These are phyloP conservation scores for Hydractinia symbiolongicarpus DNA, from an alignment of 30 jellyfish, hydroid and myxozoan genomes.

Conservation along the genomic window DNA sequence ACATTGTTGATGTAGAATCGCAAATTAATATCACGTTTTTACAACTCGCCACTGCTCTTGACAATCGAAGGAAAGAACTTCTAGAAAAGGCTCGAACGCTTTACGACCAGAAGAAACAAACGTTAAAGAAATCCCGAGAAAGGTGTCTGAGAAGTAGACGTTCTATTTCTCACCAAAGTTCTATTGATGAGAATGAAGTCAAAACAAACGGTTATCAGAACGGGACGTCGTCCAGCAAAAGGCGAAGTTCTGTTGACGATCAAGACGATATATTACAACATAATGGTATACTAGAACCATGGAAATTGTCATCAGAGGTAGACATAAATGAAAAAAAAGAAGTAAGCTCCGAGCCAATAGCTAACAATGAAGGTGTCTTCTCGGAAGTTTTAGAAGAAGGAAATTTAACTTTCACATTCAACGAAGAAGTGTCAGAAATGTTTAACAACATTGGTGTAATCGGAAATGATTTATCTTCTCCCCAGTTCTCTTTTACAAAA, in stretches of 20 bases:
- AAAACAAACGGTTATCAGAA: background rate
- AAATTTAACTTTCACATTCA: background rate
- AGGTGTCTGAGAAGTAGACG: background rate
- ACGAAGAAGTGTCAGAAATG: slow-evolving; percentile 10
- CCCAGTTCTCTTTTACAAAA: slow-evolving; percentile 5
- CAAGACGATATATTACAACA: slow-evolving; percentile 2
- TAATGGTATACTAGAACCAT: slow-evolving; percentile 22
- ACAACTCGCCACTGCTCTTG: background rate
- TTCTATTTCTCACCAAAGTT: background rate
- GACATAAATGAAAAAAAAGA: background rate
- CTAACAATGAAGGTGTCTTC: background rate
- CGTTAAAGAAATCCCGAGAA: background rate
- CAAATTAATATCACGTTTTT: background rate
- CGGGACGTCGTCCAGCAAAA: background rate
- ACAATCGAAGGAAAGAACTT: background rate
- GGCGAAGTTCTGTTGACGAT: background rate
- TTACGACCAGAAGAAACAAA: background rate
- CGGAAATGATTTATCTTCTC: background rate
- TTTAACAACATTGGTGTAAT: slow-evolving; percentile 4
- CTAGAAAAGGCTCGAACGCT: background rate
- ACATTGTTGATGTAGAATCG: slow-evolving; percentile 10
- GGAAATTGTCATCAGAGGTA: background rate
- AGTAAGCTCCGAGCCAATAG: background rate
- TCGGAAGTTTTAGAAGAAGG: slow-evolving; percentile 21
- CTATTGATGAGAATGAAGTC: background rate